Evolutionary conservation across 2,113 vertebrate species (phyloP).

Genomic region (Ramphastos sulfuratus): DNA sequence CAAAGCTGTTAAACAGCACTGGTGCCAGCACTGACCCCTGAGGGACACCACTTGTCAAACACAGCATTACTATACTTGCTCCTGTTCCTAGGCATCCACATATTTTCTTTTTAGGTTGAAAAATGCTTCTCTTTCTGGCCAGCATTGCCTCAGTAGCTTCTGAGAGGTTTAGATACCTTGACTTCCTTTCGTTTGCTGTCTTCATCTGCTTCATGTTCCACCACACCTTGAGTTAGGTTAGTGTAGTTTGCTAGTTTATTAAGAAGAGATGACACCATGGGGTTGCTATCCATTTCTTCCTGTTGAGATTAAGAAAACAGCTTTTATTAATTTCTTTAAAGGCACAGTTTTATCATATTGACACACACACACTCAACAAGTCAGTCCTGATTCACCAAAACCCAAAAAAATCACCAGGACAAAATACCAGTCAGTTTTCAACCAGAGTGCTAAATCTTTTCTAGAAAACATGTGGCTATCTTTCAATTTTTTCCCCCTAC

Average conservation of each 20-base stretch:
- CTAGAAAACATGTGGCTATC: background rate
- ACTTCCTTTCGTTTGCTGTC: constrained; percentile 81
- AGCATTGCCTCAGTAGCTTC: background rate
- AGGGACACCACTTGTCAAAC: background rate
- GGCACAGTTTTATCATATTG: background rate
- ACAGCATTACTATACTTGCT: background rate
- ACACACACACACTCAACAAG: background rate
- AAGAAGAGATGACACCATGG: constrained; percentile 97
- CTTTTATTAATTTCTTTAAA: background rate
- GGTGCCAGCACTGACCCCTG: too few species aligned
- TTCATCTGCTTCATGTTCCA: constrained; percentile 94
- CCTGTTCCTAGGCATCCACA: background rate
- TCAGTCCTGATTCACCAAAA: background rate
- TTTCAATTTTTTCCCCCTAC: too few species aligned
- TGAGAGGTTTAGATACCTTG: constrained; percentile 66
- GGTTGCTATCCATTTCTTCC: constrained; percentile 99
- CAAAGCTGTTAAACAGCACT: too few species aligned
- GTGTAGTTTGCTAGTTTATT: constrained; percentile 97
- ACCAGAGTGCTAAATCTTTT: background rate
- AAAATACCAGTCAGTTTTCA: background rate
- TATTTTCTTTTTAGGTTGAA: background rate
- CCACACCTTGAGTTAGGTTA: constrained; percentile 93
- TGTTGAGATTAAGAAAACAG: constrained; percentile 55
- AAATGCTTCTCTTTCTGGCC: background rate
- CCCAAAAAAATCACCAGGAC: background rate